Evolutionary conservation across 2,888 invertebrate genomes (phyloP).

Genomic region (Schizaphis graminum): DNA sequence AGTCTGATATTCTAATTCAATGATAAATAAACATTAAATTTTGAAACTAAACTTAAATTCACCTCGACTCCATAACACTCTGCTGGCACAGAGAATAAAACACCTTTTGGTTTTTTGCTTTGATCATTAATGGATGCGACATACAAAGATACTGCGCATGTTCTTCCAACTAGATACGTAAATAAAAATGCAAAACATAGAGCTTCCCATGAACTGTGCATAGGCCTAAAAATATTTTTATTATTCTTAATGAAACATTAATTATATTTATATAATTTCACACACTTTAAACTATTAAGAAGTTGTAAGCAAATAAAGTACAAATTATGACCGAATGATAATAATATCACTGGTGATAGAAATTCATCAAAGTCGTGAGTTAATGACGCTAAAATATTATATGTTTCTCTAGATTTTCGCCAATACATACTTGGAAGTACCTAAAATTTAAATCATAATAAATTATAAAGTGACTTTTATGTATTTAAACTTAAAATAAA

Average conservation of each 20-base stretch:
- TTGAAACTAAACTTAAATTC: neutral
- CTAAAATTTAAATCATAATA: conserved; percentile 63
- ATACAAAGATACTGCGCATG: conserved; percentile 76
- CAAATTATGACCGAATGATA: conserved; percentile 69
- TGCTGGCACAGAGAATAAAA: conserved; percentile 77
- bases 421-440: conserved; percentile 68
- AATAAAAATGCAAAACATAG: conserved; percentile 79
- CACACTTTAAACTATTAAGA: conserved; percentile 69
- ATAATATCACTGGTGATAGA: conserved; percentile 68
- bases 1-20: neutral
- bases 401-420: conserved; percentile 69
- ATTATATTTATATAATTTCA: neutral
- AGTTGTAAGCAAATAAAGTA: conserved; percentile 70
- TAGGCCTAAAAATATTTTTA: conserved; percentile 67
- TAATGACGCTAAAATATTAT: conserved; percentile 69
- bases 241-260: neutral
- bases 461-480: neutral
- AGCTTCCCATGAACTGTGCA: conserved; percentile 67
- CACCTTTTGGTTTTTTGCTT: conserved; percentile 74
- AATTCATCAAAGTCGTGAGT: conserved; percentile 69
- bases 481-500: neutral
- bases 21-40: neutral
- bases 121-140: conserved; percentile 76
- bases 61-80: conserved; percentile 78
- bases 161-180: conserved; percentile 76